Evolutionary conservation across 2,113 vertebrate species (phyloP), one percentile per base, ranked within the genome.

Genomic region (Oxyura jamaicensis): DNA sequence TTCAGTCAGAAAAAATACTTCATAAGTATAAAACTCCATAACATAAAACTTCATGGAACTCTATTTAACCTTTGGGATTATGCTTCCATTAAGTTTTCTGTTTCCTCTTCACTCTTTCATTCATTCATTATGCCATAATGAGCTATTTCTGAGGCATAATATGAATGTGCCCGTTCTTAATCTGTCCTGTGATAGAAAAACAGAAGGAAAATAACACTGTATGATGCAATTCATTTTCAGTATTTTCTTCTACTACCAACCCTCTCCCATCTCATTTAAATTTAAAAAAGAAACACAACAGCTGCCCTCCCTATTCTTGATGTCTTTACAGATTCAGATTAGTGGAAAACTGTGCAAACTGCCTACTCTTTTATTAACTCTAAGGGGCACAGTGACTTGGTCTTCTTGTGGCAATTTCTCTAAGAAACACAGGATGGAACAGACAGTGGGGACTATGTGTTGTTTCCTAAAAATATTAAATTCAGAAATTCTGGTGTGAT

Each of bases 61-160:
- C 62, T 7, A 94, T 94, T 68, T 91, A 82, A 88, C 65, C 26
- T 81, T 89, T 65, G 82, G 52, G 60, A 95, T 94, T 91, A 48
- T 83, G 10, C 42, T 88, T 88, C 69, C 65, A 50, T 86, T 93
- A 94, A 74, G 33, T 56, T 77, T 0, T 0, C 13, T 84, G 16
- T 84, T 92, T 84, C 25, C 31, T 86, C 26, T 55, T 91, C 53
- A 88, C 46, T 93, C n/a, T 80, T 91, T 67, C 26, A 68, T 90
- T 88, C 4, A 3, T 88, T 93, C 52, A 72, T 59, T 44, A 78
- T 60, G 15, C 71, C 73, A 59, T 22, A 90, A 86, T 77, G 52
- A 83, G 28, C 42, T 90, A 5, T 63, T 95, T 93, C 39, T 90
- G 72, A 87, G n/a, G 46, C 73, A 72, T 46, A 84, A 56, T 68